A percentile compares a stretch with the other conserved stretches of the same genome.
phyloP scores from a whole-genome alignment of 92 coral and sea anemone genomes.

The Meandrina meandrites region DNA sequence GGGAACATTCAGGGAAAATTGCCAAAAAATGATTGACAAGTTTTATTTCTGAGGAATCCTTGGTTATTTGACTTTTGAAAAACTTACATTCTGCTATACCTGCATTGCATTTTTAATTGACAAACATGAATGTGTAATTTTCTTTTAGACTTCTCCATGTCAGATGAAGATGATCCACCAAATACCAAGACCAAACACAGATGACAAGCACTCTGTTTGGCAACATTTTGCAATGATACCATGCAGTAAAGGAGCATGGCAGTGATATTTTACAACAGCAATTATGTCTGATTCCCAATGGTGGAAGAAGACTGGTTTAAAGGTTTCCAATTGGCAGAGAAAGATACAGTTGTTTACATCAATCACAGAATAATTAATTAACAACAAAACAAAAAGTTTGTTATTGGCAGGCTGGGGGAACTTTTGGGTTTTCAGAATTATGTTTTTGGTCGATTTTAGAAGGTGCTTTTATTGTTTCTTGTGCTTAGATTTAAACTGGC shows the following conservation, averaged over 20 bases:
- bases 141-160: slow-evolving; percentile 30
- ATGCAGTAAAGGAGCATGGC: neutral
- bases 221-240: neutral
- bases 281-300: neutral
- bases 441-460: too few species aligned
- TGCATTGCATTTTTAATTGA: too few species aligned
- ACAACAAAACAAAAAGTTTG: neutral
- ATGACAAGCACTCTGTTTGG: neutral
- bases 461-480: too few species aligned
- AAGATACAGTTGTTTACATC: neutral
- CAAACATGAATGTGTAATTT: neutral
- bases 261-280: neutral
- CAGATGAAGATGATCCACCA: slow-evolving; percentile 21
- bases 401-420: neutral
- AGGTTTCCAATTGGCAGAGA: neutral
- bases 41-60: too few species aligned
- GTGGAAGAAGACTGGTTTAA: neutral
- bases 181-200: slow-evolving; percentile 23
- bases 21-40: too few species aligned
- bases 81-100: too few species aligned
- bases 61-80: too few species aligned
- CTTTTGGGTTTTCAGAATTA: neutral
- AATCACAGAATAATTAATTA: neutral
- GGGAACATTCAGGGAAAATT: too few species aligned
- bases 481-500: too few species aligned